These are phyloP conservation scores for Montifringilla adamsi DNA, from an alignment of 2,113 vertebrate species.

Conservation along the genomic window DNA sequence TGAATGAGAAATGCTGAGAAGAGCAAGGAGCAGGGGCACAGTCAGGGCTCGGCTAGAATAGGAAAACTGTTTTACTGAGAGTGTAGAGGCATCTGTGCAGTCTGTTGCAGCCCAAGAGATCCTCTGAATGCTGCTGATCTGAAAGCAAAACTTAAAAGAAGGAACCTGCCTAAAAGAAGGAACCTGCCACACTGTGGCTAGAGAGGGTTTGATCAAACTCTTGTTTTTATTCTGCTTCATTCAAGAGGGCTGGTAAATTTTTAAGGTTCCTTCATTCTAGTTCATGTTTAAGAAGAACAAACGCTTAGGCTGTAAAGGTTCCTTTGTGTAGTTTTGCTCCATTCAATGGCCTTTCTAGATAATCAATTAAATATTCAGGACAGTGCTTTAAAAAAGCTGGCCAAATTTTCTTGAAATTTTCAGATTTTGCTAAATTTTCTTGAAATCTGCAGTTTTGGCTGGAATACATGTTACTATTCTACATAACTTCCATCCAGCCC, in stretches of 20 bases:
- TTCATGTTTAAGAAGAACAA: not conserved
- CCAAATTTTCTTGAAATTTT: not conserved
- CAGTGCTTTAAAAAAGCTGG: not conserved
- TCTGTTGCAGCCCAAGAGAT: not conserved
- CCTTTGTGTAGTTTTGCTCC: not conserved
- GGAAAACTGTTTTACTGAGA: not conserved
- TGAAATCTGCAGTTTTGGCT: not conserved
- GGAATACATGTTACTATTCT: not conserved
- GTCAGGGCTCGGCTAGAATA: not conserved
- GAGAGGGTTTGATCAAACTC: not conserved
- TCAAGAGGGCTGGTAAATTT: not conserved
- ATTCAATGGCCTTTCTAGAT: not conserved
- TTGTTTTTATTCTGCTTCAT: not conserved
- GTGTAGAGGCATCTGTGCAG: not conserved
- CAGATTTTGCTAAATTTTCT: not conserved
- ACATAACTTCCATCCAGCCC: not conserved
- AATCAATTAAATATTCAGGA: not conserved
- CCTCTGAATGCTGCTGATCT: not conserved
- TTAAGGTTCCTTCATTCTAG: not conserved
- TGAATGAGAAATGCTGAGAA: not conserved
- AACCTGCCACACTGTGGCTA: not conserved
- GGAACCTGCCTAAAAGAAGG: not conserved
- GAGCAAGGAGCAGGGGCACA: rapidly evolving
- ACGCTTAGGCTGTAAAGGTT: not conserved
- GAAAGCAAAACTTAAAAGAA: not conserved